These are phyloP conservation scores for Donacobius atricapilla DNA, from an alignment of 2,113 vertebrate genomes.

Conservation along the genomic window DNA sequence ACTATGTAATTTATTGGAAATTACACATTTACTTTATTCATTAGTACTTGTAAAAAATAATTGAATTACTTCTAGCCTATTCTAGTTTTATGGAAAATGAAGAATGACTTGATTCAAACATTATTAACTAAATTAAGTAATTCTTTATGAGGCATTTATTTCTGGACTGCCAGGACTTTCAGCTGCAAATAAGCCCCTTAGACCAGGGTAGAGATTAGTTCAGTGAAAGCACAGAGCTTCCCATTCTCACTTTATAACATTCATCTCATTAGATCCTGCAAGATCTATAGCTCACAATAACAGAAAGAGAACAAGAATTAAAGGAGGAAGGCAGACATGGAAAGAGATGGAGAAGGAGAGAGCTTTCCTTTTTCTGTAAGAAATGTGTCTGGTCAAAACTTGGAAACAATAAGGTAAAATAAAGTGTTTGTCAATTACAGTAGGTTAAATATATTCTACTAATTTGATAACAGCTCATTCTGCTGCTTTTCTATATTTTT, in stretches of 20 bases:
- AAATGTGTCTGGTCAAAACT: not conserved
- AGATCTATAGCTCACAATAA: not conserved
- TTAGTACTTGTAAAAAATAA: conserved; percentile 52
- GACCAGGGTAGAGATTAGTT: not conserved
- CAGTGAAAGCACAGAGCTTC: not conserved
- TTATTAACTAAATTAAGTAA: conserved; percentile 60
- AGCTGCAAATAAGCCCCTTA: conserved; percentile 8
- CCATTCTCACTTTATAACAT: conserved; percentile 25
- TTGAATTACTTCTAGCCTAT: conserved; percentile 42
- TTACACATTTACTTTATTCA: conserved; percentile 54
- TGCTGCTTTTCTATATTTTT: not conserved
- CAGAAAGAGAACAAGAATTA: not conserved
- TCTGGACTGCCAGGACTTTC: conserved; percentile 24
- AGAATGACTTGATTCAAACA: conserved; percentile 56
- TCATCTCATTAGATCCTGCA: conserved; percentile 70
- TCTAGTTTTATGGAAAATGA: conserved; percentile 63
- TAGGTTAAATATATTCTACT: not conserved
- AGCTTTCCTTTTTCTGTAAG: not conserved
- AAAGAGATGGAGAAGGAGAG: not conserved
- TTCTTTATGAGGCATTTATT: conserved; percentile 58
- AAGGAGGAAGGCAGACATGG: not conserved
- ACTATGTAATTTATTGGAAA: conserved; percentile 59
- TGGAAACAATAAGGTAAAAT: not conserved
- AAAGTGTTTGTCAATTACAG: not conserved
- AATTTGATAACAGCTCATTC: not conserved